Percentiles rank a stretch among this genome's conserved stretches.
Conservation (phyloP, 2,797 vertebrate genomes). For the Clarias fuscus region DNA sequence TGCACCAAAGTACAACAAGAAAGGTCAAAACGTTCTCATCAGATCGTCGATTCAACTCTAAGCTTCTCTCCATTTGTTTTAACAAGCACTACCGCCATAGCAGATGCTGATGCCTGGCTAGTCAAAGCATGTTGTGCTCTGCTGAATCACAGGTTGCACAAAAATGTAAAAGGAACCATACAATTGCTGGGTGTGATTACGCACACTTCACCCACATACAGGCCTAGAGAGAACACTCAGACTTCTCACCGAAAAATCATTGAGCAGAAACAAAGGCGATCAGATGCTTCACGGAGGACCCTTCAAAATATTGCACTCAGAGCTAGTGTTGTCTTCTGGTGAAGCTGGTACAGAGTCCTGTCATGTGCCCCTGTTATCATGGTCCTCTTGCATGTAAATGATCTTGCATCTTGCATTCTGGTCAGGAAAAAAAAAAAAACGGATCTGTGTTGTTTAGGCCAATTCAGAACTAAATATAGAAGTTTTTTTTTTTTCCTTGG, state of each 20-base stretch:
- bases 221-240: conserved; percentile 51
- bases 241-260: conserved; percentile 39
- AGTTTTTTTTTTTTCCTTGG: conserved; percentile 60
- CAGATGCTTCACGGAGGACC: conserved; percentile 51
- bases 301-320: conserved; percentile 81
- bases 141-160: conserved; percentile 70
- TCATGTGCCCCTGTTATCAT: conserved; percentile 68
- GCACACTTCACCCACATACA: conserved; percentile 61
- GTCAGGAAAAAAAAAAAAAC: conserved; percentile 64
- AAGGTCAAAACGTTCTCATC: conserved; percentile 37
- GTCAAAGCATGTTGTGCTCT: conserved; percentile 72
- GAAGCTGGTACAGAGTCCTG: conserved; percentile 8
- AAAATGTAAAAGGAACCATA: conserved; percentile 66
- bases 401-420: conserved; percentile 63
- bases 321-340: conserved; percentile 56
- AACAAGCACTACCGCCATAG: conserved; percentile 47
- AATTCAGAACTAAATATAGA: conserved; percentile 71
- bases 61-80: conserved; percentile 51
- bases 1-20: conserved; percentile 23
- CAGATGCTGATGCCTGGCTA: conserved; percentile 64
- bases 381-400: conserved; percentile 70
- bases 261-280: conserved; percentile 48
- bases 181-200: conserved; percentile 59
- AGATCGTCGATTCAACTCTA: conserved; percentile 49
- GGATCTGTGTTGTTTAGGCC: conserved; percentile 69